Percentiles rank a stretch among this genome's conserved stretches.
These are phyloP conservation scores for Eurois occulta DNA, from an alignment of 2,888 invertebrate species.

Conservation along the genomic window DNA sequence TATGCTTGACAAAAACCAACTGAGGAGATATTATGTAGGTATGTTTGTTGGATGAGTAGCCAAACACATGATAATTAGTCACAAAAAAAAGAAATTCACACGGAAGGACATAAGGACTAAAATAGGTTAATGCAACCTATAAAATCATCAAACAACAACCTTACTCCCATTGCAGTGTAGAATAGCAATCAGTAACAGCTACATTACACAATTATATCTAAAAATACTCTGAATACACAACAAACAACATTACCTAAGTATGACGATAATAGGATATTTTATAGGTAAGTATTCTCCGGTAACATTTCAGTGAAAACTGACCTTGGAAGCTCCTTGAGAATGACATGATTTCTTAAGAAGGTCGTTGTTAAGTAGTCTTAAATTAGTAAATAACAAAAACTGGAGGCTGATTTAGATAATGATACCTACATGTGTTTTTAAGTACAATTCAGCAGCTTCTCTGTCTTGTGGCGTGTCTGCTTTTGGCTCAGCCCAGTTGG, in stretches of 20 bases:
- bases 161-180: slow-evolving; percentile 10
- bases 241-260: slow-evolving; percentile 17
- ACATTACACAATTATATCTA: slow-evolving; percentile 10
- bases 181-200: slow-evolving; percentile 24
- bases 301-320: slow-evolving; percentile 11
- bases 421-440: slow-evolving; percentile 90
- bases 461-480: slow-evolving; percentile 88
- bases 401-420: background rate
- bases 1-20: background rate
- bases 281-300: background rate
- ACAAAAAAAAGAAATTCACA: background rate
- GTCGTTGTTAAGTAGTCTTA: slow-evolving; percentile 7
- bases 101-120: background rate
- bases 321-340: slow-evolving; percentile 36
- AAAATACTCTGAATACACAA: slow-evolving; percentile 12
- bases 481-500: slow-evolving; percentile 91
- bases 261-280: slow-evolving; percentile 3
- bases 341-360: slow-evolving; percentile 5
- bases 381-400: slow-evolving; percentile 20
- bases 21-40: background rate
- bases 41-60: background rate
- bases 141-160: background rate
- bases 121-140: background rate
- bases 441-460: slow-evolving; percentile 91
- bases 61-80: background rate